phyloP scores from a whole-genome alignment of 2,888 invertebrate species.

The Thecophora atra region DNA sequence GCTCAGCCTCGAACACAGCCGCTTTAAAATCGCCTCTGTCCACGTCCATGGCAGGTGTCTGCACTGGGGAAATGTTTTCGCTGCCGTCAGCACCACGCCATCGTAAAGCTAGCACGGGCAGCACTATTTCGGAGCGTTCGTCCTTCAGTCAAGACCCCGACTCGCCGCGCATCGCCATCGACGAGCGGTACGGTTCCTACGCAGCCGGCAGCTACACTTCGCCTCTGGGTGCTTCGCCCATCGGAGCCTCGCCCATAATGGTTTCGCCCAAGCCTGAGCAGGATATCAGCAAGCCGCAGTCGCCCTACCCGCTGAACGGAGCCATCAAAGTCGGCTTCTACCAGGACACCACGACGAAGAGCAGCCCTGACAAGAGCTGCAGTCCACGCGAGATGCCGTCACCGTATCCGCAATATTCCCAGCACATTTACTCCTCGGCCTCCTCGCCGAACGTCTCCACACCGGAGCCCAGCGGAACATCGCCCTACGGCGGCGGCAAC shows the following conservation, averaged over 20 bases:
- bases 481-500: constrained; percentile 62
- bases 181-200: constrained; percentile 71
- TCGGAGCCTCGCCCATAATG: constrained; percentile 73
- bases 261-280: constrained; percentile 81
- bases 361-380: constrained; percentile 85
- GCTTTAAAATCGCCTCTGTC: constrained; percentile 31
- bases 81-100: constrained; percentile 68
- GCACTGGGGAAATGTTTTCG: constrained; percentile 56
- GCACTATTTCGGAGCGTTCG: constrained; percentile 80
- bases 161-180: constrained; percentile 74
- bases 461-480: constrained; percentile 64
- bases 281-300: constrained; percentile 71
- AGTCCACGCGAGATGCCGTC: constrained; percentile 79
- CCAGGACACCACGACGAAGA: constrained; percentile 86
- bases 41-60: constrained; percentile 43
- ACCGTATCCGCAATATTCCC: constrained; percentile 70
- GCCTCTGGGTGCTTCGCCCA: constrained; percentile 71
- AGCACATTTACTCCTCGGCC: constrained; percentile 71
- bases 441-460: constrained; percentile 68
- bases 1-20: constrained; percentile 25
- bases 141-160: constrained; percentile 82
- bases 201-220: constrained; percentile 79
- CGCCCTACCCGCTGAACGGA: constrained; percentile 78
- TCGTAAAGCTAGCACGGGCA: constrained; percentile 80
- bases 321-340: constrained; percentile 89